Base-by-base conservation (phyloP, 2,888 invertebrate species). In the Alsophila aescularia region DNA sequence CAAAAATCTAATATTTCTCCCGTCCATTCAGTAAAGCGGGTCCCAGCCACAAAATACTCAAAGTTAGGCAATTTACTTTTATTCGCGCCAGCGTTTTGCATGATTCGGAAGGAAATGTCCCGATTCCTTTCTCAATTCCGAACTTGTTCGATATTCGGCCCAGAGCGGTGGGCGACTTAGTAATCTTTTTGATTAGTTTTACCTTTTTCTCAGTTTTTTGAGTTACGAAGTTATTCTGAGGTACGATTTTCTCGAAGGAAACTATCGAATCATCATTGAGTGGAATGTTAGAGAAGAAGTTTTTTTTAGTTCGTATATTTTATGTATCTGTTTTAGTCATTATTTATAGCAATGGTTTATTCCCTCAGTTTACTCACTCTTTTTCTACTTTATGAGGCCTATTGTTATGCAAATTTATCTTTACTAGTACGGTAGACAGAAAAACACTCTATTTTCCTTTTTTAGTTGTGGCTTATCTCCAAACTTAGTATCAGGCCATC, bases 11-110 rank as follows among this genome's bases (percentile, higher is more conserved):
- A 50, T 44, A 64, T 43, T 49, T 54, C 41, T 31, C 31, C 43
- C 50, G 42, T 64, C 60, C 58, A 69, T 69, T 58, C 66, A 62
- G 66, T 64, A 67, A 52, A 55, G 34, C 56, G 15, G 42, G 49
- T 50, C 56, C 49, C 49, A 60, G 72, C 76, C 76, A 67, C 75
- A 62, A 71, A 78, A 73, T 73, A 75, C 69, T 72, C 69, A 75
- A 85, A 86, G 81, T 87, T 88, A 81, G 72, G 75, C 83, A 84
- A 85, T 87, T 82, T 76, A 72, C 75, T 83, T 85, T 85, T 84
- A 83, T 85, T 83, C 75, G 68, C 76, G 70, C 72, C 75, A 73
- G 66, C 74, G 75, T 81, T 87, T 86, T 85, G 83, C 87, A 85
- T 83, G 80, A 73, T 69, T 75, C 73, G 72, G 73, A 66, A 66